Evolutionary conservation across 2,888 invertebrate species (phyloP).

Genomic region (Erynnis tages): DNA sequence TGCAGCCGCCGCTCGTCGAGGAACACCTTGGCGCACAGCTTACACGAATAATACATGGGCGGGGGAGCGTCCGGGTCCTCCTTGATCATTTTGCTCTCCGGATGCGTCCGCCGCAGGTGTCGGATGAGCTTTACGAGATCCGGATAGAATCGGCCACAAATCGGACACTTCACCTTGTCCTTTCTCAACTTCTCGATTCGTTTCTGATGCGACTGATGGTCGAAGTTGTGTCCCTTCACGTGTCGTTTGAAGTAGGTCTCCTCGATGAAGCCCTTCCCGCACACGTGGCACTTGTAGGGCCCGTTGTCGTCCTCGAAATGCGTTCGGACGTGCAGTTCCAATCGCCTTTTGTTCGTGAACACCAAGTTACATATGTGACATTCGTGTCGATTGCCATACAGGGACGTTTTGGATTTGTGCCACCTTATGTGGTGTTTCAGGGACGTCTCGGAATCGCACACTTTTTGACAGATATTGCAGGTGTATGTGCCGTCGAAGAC

Average conservation of each 20-base stretch:
- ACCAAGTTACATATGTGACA: conserved; percentile 70
- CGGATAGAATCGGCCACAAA: conserved; percentile 66
- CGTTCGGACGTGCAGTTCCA: conserved; percentile 68
- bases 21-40: conserved; percentile 72
- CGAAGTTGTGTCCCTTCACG: conserved; percentile 78
- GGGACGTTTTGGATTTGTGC: conserved; percentile 69
- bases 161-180: conserved; percentile 72
- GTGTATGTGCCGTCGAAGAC: conserved; percentile 56
- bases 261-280: conserved; percentile 77
- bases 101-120: conserved; percentile 68
- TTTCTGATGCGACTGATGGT: conserved; percentile 64
- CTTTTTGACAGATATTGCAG: conserved; percentile 72
- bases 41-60: conserved; percentile 62
- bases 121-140: conserved; percentile 69
- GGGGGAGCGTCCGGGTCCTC: conserved; percentile 71
- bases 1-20: conserved; percentile 59
- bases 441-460: conserved; percentile 67
- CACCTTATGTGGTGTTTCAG: conserved; percentile 69
- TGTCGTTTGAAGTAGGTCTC: conserved; percentile 74
- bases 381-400: conserved; percentile 67
- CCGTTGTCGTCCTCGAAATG: conserved; percentile 78
- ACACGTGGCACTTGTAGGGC: conserved; percentile 74
- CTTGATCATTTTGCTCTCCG: conserved; percentile 78
- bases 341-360: conserved; percentile 72
- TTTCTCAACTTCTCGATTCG: conserved; percentile 64